Evolutionary conservation across 2,113 vertebrate species (phyloP), one percentile per base, ranked within the genome.

Genomic region (Anthoscopus minutus): DNA sequence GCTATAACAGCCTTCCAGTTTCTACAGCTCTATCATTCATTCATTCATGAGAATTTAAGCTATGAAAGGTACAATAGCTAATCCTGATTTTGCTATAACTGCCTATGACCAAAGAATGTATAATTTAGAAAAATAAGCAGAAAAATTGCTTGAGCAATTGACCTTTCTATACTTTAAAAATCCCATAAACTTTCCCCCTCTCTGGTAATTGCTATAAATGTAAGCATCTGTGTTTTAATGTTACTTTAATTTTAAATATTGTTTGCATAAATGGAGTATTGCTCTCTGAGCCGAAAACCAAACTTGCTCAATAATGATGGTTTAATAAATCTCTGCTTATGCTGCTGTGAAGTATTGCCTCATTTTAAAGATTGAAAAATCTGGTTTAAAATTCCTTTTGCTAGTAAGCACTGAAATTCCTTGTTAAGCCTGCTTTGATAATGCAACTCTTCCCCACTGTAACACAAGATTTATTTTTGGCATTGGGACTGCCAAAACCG

Each of bases 1-100:
- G 98, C 98, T 89, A 97, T 98, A 19, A 99, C 99, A 48, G 98
- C 98, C 18, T 98, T 99, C 74, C 98, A 98, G 1, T 99, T 99
- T 92, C 98, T 99, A 21, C 98, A 99, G 37, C 96, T 99, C 4
- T 99, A 99, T 96, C 97, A 99, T 95, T 97, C 97, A 38, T 97
- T 98, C 60, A 65, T 99, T 90, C 96, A 98, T 70, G 98, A 98
- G 92, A 98, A 97, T 85, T 95, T 98, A 79, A 97, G 97, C 20
- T 76, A 93, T 94, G 99, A 99, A 94, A 98, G 98, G 99, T 99
- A 98, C 95, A 94, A 80, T 24, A 70, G 19, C 27, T 86, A 54
- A 64, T 80, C 14, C 1, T 35, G 70, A 44, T 53, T 95, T 81
- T 81, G 30, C 18, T 65, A 5, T 81, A 25, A 76, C 40, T 69